Evolutionary conservation across 2,888 invertebrate genomes (phyloP).

Genomic region (Lottia gigantea): DNA sequence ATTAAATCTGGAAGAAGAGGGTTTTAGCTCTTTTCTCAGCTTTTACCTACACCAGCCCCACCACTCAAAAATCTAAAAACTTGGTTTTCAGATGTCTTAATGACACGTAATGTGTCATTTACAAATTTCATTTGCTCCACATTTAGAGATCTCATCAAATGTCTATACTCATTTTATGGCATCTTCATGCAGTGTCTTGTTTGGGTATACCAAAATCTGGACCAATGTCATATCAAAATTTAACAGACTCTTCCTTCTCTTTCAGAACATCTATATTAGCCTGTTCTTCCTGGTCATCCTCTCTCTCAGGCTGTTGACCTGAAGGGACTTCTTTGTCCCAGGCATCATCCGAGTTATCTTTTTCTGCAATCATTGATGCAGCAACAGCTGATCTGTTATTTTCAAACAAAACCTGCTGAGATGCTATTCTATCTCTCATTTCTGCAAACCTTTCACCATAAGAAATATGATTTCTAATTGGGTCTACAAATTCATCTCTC

Average conservation of each 20-base stretch:
- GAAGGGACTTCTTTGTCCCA: not conserved
- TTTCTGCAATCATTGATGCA: not conserved
- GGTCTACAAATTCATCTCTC: slow-evolving; percentile 44
- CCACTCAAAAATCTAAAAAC: too few species aligned
- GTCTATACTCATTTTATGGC: slow-evolving; percentile 29
- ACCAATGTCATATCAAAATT: slow-evolving; percentile 33
- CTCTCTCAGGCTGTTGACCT: not conserved
- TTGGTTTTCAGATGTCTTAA: too few species aligned
- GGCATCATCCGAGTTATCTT: not conserved
- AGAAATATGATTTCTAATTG: not conserved
- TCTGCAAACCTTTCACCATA: not conserved
- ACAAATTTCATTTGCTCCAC: slow-evolving; percentile 29
- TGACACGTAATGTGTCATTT: too few species aligned
- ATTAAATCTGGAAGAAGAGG: too few species aligned
- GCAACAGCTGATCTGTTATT: not conserved
- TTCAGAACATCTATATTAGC: not conserved
- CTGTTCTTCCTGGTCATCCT: not conserved
- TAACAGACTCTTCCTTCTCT: slow-evolving; percentile 18
- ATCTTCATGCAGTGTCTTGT: slow-evolving; percentile 17
- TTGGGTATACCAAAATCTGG: slow-evolving; percentile 29
- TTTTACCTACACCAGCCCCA: too few species aligned
- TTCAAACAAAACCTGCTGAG: not conserved
- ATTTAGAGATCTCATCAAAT: slow-evolving; percentile 31
- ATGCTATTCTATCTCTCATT: not conserved
- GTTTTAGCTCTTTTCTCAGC: too few species aligned